A percentile compares a stretch with the other conserved stretches of the same genome.
Conservation (phyloP, 2,797 vertebrate genomes). For the Pipistrellus nathusii region DNA sequence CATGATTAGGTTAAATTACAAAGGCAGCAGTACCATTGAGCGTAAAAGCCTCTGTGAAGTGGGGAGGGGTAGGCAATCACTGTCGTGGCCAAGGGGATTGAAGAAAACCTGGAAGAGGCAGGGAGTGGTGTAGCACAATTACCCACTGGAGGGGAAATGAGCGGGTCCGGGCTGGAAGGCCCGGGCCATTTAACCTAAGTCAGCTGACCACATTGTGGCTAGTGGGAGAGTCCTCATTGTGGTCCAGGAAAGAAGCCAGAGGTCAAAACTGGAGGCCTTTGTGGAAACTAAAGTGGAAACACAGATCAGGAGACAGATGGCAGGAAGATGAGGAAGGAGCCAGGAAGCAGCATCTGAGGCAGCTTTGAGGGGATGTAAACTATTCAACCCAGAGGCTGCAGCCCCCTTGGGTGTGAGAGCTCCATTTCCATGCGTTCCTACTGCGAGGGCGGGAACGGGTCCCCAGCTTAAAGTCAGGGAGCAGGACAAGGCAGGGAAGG, state of each 20-base stretch:
- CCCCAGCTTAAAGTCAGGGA: not conserved
- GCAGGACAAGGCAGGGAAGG: not conserved
- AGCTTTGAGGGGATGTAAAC: not conserved
- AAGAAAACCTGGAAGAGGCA: not conserved
- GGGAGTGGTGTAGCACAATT: not conserved
- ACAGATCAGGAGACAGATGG: slow-evolving; percentile 33
- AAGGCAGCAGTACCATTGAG: too few species aligned
- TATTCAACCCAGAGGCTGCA: not conserved
- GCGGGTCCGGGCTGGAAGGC: not conserved
- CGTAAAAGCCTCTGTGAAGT: not conserved
- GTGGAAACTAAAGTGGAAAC: not conserved
- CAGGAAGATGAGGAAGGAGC: not conserved
- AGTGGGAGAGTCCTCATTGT: not conserved
- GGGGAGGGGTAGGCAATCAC: too few species aligned
- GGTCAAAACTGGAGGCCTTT: slow-evolving; percentile 4
- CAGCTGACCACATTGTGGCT: not conserved
- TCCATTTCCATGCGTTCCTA: not conserved
- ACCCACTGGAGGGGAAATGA: not conserved
- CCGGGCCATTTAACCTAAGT: not conserved
- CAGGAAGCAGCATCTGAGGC: not conserved
- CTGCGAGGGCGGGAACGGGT: not conserved
- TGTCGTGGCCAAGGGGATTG: not conserved
- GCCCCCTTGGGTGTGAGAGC: not conserved
- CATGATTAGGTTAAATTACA: too few species aligned
- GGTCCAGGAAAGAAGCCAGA: not conserved